phyloP scores from a whole-genome alignment of 2,888 invertebrate species.

The Ganaspis brasiliensis region DNA sequence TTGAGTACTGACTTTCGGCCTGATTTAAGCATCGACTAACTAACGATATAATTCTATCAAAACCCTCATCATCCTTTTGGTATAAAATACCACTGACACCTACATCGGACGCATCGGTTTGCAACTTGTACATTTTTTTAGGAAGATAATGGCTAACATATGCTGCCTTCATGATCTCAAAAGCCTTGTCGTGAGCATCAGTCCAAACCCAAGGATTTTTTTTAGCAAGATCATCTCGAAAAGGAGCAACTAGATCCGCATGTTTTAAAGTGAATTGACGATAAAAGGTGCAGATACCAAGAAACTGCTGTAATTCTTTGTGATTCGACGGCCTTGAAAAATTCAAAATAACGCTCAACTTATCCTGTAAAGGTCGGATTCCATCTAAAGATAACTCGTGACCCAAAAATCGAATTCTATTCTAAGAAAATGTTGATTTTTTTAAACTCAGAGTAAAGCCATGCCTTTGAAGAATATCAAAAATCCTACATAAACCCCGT shows the following conservation, averaged over 20 bases:
- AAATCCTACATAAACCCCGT: not conserved
- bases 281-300: constrained; percentile 60
- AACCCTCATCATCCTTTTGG: constrained; percentile 22
- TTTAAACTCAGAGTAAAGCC: constrained; percentile 55
- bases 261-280: constrained; percentile 41
- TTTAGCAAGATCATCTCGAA: constrained; percentile 21
- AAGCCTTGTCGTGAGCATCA: constrained; percentile 31
- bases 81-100: constrained; percentile 60
- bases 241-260: constrained; percentile 36
- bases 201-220: constrained; percentile 37
- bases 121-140: not conserved
- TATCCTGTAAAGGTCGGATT: constrained; percentile 47
- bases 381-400: constrained; percentile 50
- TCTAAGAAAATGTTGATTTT: constrained; percentile 62
- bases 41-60: constrained; percentile 57
- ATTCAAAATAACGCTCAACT: constrained; percentile 61
- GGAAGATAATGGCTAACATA: too few species aligned
- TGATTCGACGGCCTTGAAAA: constrained; percentile 65
- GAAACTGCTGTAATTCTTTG: constrained; percentile 64
- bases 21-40: constrained; percentile 58
- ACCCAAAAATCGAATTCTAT: constrained; percentile 57
- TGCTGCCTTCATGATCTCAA: constrained; percentile 44
- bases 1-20: constrained; percentile 29
- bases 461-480: constrained; percentile 33
- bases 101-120: constrained; percentile 52